Base-by-base conservation (phyloP, 2,113 vertebrate genomes). In the Seriola rivoliana region DNA sequence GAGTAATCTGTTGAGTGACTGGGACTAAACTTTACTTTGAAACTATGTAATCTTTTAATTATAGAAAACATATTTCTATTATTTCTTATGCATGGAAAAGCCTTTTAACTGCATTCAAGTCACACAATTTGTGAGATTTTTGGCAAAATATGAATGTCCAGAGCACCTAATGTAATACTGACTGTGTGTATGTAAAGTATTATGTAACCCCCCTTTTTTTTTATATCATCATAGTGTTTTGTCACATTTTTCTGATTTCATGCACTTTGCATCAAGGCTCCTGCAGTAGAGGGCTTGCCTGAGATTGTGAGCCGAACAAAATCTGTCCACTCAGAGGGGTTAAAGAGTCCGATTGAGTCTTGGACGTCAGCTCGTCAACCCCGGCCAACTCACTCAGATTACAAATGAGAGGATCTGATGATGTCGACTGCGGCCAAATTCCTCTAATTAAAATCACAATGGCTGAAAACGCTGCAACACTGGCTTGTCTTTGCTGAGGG, bases 361-460 rank as follows among this genome's bases (percentile, higher is more conserved):
- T 91, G 88, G 86, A 91, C 63, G 59, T 87, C 74, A 71, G 55
- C 88, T 80, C 57, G 12, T 82, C 80, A 85, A 40, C 72, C 29
- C 36, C n/a, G 12, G 90, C 91, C 89, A 86, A 89, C 84, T 84
- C 78, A 36, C 88, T 85, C 82, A 74, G 78, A 90, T 90, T 86
- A 88, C 81, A 92, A 90, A 88, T 89, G 80, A 89, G 81, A 88
- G 80, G 91, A 89, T 90, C 86, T 92, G 81, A 91, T 91, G 69
- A 75, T 81, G 85, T 81, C 52, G 62, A 72, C 81, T 17, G 74
- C 23, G 57, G 87, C 92, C 84, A 91, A 90, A 87, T 85, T 82
- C 83, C 81, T 86, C 90, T 89, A 91, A 93, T 92, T 93, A 90
- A 89, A 91, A 93, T 88, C 86, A 88, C 91, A 91, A 87, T 86